Conservation (phyloP, 2,888 invertebrate species). For the Pseudococcus viburni region DNA sequence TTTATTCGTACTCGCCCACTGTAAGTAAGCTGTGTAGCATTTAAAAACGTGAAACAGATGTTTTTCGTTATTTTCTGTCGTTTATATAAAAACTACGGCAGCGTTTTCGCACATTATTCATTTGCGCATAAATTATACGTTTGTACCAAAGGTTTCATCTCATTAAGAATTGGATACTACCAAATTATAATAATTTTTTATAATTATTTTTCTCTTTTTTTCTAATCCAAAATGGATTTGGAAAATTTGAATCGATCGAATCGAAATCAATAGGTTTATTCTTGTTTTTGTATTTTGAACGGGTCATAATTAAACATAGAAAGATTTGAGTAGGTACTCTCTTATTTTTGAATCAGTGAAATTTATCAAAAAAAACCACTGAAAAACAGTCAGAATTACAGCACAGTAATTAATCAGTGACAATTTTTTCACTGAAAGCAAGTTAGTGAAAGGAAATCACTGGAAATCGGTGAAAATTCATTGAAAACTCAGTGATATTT, state of each 20-base stretch:
- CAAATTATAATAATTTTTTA: neutral
- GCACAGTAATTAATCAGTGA: no score
- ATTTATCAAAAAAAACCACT: no score
- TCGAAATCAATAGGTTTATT: no score
- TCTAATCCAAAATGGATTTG: neutral
- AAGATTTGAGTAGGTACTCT: no score
- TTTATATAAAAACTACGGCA: neutral
- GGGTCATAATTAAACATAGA: no score
- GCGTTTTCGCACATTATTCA: conserved; percentile 29
- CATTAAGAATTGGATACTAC: neutral
- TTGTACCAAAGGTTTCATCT: neutral
- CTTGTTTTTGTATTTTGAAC: no score
- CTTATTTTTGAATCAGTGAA: no score
- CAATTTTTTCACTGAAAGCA: no score
- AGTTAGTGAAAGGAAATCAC: no score
- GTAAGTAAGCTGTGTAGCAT: conserved; percentile 2
- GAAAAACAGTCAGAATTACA: no score
- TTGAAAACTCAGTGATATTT: no score
- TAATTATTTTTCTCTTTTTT: neutral
- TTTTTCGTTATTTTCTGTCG: conserved; percentile 12
- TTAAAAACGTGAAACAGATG: conserved; percentile 31
- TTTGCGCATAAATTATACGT: conserved; percentile 18
- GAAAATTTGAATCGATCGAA: neutral
- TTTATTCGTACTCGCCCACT: conserved; percentile 16
- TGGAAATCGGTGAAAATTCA: no score